phyloP scores from a whole-genome alignment of 2,113 vertebrate genomes.

The Bubo bubo region DNA sequence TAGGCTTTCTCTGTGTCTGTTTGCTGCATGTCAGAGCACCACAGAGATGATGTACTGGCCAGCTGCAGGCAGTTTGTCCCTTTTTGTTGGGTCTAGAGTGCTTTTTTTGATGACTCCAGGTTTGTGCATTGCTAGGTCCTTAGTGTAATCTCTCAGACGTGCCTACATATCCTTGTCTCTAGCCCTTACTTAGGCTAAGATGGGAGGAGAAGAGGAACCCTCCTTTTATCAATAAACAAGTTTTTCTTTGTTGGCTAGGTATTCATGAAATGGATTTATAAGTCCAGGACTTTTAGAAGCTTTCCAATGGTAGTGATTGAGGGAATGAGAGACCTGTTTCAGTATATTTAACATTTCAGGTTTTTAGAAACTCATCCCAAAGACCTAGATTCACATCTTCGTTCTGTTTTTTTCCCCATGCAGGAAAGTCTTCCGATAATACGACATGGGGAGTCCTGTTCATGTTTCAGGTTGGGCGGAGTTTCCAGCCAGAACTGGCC shows the following conservation, averaged over 20 bases:
- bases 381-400: neutral
- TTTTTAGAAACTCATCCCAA: neutral
- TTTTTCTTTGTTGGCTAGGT: neutral
- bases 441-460: neutral
- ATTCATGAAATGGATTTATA: neutral
- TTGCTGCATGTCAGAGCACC: neutral
- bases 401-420: fast-evolving
- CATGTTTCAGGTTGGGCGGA: neutral
- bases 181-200: neutral
- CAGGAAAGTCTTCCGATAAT: neutral
- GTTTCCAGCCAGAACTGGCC: neutral
- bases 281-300: neutral
- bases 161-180: neutral
- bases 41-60: neutral
- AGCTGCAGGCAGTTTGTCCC: neutral
- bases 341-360: neutral
- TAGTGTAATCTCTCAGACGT: neutral
- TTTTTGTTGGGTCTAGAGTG: too few relatives aligned
- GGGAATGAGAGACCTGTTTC: neutral
- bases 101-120: neutral
- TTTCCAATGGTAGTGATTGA: neutral
- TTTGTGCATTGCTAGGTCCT: neutral
- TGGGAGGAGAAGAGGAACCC: neutral
- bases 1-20: neutral
- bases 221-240: neutral